Percentiles rank a stretch among this genome's conserved stretches.
Conservation (phyloP, 1,140 invertebrate species). For the Spodoptera litura region DNA sequence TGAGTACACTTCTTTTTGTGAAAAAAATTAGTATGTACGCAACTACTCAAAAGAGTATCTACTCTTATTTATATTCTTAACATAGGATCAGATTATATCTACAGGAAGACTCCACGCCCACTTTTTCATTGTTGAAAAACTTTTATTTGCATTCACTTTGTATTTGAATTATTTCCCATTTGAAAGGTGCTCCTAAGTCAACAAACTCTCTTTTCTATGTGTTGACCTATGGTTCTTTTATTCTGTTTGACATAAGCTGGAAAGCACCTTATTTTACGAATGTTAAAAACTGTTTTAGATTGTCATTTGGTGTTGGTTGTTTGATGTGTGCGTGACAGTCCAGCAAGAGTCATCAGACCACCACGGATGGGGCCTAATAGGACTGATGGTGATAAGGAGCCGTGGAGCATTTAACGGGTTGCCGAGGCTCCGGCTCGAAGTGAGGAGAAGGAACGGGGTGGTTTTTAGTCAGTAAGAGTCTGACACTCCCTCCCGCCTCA, state of each 20-base stretch:
- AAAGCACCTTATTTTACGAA: not conserved
- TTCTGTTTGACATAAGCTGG: not conserved
- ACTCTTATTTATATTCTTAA: no score
- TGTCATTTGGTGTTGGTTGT: not conserved
- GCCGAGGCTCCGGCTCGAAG: no score
- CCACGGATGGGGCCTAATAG: no score
- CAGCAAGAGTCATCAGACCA: not conserved
- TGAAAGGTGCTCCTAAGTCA: slow-evolving; percentile 27
- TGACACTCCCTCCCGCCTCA: no score
- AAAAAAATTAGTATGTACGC: no score
- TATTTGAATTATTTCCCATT: slow-evolving; percentile 37
- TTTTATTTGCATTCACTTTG: slow-evolving; percentile 26
- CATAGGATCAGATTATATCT: no score
- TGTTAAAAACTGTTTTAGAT: not conserved
- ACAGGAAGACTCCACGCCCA: not conserved
- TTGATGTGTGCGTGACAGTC: not conserved
- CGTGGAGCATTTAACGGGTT: no score
- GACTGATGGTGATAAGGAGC: no score
- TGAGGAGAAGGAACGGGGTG: no score
- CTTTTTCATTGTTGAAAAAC: not conserved
- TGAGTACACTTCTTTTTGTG: no score
- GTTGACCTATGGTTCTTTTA: slow-evolving; percentile 15
- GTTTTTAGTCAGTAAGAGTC: no score
- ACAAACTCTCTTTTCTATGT: slow-evolving; percentile 18
- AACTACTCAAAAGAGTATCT: no score